A percentile compares a stretch with the other conserved stretches of the same genome.
phyloP scores from a whole-genome alignment of 2,888 invertebrate genomes.

The Drosophila emarginata region DNA sequence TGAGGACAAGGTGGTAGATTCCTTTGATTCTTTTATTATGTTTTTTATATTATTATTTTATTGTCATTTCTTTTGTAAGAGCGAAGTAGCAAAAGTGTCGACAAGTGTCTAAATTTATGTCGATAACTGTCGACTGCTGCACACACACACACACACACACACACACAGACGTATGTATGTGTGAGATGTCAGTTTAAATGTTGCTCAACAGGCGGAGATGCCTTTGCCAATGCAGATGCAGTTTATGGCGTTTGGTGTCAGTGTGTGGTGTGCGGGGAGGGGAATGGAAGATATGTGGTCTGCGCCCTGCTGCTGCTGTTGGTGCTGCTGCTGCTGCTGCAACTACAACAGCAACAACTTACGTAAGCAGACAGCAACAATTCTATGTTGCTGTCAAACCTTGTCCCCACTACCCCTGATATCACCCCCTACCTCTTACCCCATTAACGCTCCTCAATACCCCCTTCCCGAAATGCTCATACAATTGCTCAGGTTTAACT shows the following conservation, averaged over 20 bases:
- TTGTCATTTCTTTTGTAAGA: no score
- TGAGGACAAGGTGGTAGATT: no score
- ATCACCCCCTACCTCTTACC: background rate
- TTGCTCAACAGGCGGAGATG: slow-evolving; percentile 62
- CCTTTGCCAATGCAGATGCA: slow-evolving; percentile 10
- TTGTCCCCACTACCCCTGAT: slow-evolving; percentile 22
- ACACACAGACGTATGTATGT: background rate
- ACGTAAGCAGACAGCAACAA: slow-evolving; percentile 49
- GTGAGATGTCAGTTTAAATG: slow-evolving; percentile 53
- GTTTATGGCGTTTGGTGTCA: slow-evolving; percentile 15
- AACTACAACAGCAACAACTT: slow-evolving; percentile 38
- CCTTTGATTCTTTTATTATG: no score
- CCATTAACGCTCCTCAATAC: background rate
- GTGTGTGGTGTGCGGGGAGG: background rate
- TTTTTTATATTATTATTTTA: no score
- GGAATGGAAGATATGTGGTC: slow-evolving; percentile 34
- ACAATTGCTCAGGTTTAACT: slow-evolving; percentile 19
- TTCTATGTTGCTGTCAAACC: slow-evolving; percentile 67
- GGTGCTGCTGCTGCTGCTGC: no score
- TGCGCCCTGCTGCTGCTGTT: slow-evolving; percentile 40
- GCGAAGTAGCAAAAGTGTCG: slow-evolving; percentile 17
- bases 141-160: slow-evolving; percentile 48
- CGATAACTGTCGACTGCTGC: slow-evolving; percentile 74
- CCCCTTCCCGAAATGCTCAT: slow-evolving; percentile 10
- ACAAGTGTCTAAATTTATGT: slow-evolving; percentile 78